phyloP scores from a whole-genome alignment of 2,888 invertebrate species.

The Scotopteryx bipunctaria region DNA sequence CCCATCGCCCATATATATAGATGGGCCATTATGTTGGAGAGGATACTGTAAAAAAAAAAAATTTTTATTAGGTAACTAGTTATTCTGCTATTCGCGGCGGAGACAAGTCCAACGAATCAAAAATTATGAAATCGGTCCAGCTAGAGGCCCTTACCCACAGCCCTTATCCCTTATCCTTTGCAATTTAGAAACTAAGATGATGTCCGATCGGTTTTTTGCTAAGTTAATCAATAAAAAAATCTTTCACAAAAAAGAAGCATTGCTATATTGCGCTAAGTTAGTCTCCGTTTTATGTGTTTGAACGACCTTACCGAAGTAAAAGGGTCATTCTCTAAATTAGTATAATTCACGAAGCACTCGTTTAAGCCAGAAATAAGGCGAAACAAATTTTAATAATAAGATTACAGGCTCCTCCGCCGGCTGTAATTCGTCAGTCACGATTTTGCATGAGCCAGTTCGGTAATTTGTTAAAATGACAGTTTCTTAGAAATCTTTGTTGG shows the following conservation, averaged over 20 bases:
- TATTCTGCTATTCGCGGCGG: no score
- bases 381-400: conserved; percentile 41
- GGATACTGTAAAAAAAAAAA: no score
- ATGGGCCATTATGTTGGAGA: no score
- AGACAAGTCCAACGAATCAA: no score
- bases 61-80: no score
- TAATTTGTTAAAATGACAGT: conserved; percentile 33
- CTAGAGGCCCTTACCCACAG: no score
- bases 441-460: conserved; percentile 43
- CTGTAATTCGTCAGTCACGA: conserved; percentile 51
- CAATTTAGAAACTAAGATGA: no score
- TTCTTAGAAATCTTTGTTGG: conserved; percentile 20
- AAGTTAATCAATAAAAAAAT: no score
- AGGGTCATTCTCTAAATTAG: conserved; percentile 17
- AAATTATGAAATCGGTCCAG: no score
- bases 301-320: conserved; percentile 25
- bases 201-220: no score
- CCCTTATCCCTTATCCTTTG: no score
- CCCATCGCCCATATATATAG: no score
- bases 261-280: not conserved
- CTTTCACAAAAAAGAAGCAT: not conserved
- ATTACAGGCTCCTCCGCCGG: conserved; percentile 43
- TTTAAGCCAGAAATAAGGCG: conserved; percentile 36
- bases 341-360: conserved; percentile 21
- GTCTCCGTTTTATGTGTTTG: conserved; percentile 4